phyloP scores from a whole-genome alignment of 2,113 vertebrate species.

The Callorhinus ursinus region DNA sequence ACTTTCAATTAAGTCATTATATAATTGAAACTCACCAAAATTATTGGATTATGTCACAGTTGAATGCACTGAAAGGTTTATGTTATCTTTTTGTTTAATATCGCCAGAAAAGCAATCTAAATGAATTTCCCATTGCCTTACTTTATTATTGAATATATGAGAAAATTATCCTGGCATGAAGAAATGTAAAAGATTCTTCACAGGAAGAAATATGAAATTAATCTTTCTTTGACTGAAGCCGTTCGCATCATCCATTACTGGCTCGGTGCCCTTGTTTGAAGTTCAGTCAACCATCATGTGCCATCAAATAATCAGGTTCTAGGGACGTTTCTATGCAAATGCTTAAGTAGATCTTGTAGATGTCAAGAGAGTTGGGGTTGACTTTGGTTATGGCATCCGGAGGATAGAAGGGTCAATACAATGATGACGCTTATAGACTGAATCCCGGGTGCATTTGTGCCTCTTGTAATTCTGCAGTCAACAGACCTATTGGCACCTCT shows the following conservation, averaged over 20 bases:
- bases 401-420: background rate
- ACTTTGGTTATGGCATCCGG: background rate
- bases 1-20: slow-evolving; percentile 74
- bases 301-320: background rate
- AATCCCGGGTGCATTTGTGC: rapidly evolving
- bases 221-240: slow-evolving; percentile 24
- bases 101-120: slow-evolving; percentile 8
- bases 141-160: background rate
- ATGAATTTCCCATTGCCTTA: slow-evolving; percentile 43
- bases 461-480: background rate
- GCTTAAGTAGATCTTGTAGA: background rate
- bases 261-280: background rate
- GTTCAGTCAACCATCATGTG: background rate
- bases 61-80: slow-evolving; percentile 59
- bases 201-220: slow-evolving; percentile 18
- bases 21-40: slow-evolving; percentile 75
- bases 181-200: background rate
- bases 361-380: background rate
- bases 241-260: background rate
- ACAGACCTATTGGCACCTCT: background rate
- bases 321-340: background rate
- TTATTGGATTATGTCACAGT: slow-evolving; percentile 46
- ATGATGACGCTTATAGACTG: background rate
- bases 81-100: slow-evolving; percentile 66
- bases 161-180: slow-evolving; percentile 40